phyloP scores from a whole-genome alignment of 2,797 vertebrate genomes.

The Anguilla obscura region DNA sequence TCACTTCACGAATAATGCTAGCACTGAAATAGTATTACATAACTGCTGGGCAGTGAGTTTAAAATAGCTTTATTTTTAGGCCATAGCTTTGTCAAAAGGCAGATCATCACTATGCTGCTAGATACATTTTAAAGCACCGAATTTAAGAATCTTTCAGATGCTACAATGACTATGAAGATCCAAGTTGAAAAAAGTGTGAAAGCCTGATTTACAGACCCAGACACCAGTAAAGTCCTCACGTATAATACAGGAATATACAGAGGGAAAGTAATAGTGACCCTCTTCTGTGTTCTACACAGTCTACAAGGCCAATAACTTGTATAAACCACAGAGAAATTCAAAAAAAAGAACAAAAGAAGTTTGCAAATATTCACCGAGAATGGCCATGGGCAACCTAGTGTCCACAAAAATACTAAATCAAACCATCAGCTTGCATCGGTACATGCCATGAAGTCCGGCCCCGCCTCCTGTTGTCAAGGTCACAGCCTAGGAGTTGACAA shows the following conservation, averaged over 20 bases:
- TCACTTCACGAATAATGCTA: not conserved
- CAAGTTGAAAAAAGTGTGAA: not conserved
- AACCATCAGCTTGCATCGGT: not conserved
- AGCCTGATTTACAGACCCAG: not conserved
- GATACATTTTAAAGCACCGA: not conserved
- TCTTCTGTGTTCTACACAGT: too few relatives aligned
- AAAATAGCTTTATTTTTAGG: slow-evolving; percentile 24
- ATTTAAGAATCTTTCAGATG: not conserved
- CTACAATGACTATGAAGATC: not conserved
- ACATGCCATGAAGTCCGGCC: not conserved
- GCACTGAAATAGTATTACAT: slow-evolving; percentile 1
- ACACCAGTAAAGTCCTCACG: too few relatives aligned
- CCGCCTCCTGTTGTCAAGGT: not conserved
- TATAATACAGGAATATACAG: too few relatives aligned
- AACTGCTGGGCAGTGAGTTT: slow-evolving; percentile 50
- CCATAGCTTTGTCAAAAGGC: slow-evolving; percentile 50
- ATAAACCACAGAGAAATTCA: not conserved
- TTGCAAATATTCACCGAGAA: not conserved
- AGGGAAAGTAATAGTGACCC: not conserved
- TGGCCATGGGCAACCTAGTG: not conserved
- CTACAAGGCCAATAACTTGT: not conserved
- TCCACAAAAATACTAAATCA: not conserved
- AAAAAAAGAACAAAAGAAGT: not conserved
- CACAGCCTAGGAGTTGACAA: not conserved
- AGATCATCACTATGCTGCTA: not conserved